Base-by-base conservation (phyloP, 2,113 vertebrate species). In the Salvelinus sp. region DNA sequence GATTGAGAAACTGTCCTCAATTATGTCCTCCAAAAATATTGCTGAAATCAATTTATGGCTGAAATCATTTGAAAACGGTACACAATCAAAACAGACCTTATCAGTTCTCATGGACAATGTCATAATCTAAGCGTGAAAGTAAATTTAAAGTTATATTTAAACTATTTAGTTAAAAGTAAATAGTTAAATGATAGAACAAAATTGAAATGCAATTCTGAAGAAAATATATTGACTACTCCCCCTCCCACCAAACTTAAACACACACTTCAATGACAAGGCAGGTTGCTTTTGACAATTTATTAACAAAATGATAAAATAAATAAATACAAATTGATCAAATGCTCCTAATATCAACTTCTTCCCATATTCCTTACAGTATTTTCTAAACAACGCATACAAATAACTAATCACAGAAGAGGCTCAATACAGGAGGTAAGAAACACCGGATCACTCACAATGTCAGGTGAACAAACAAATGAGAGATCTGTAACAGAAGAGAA, bases 241-340 rank as follows among this genome's bases (percentile, higher is more conserved):
- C 7, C 38, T 10, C 38, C 38, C 38, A 44, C 38, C 38, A 44
- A 44, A 9, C 38, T 2, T 38, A 9, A 38, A 44, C 7, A 44
- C 38, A 44, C 38, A 44, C 38, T 44, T 44, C 9, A 10, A 68
- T 38, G 38, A 12, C 10, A 78, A 67, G 23, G 69, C 20, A 0
- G 0, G 27, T 75, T 92, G 81, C 77, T 92, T 99, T 98, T 94
- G 87, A 95, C 94, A 93, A 92, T 99, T 99, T 99, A 98, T 98
- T 97, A 98, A 96, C 96, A 98, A 99, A 98, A 97, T 97, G 96
- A 96, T 97, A 97, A 97, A 97, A 97, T 97, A 97, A 97, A 99
- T 98, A 98, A 98, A 99, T 99, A 97, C 97, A 99, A 98, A 98
- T 97, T 96, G 95, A 96, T 98, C 96, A 96, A 96, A 95, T 95